These are phyloP conservation scores for Prionchulus punctatus DNA, from an alignment of 2,888 invertebrate genomes.

Conservation along the genomic window DNA sequence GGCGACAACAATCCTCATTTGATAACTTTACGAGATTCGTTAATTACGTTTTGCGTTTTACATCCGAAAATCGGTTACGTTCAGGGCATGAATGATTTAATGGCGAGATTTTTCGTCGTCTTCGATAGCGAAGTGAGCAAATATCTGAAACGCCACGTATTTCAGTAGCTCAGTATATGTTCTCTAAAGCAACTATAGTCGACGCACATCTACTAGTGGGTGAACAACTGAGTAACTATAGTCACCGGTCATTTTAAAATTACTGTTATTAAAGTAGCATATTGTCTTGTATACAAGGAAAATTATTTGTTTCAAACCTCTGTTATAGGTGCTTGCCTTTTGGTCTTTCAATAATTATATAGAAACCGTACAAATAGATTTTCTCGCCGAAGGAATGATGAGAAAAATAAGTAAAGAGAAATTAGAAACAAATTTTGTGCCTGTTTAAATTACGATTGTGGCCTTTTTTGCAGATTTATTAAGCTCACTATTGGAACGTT, in stretches of 20 bases:
- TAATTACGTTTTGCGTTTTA: slow-evolving; percentile 30
- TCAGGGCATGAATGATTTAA: slow-evolving; percentile 36
- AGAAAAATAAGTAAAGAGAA: slow-evolving; percentile 27
- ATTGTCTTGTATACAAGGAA: no score
- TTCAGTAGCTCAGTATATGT: not conserved
- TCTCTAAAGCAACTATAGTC: not conserved
- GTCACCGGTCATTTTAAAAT: no score
- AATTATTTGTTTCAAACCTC: not conserved
- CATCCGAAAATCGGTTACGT: slow-evolving; percentile 32
- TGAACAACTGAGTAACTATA: not conserved
- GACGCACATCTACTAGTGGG: not conserved
- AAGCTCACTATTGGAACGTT: slow-evolving; percentile 25
- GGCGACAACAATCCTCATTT: slow-evolving; percentile 21
- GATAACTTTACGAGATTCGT: slow-evolving; percentile 27
- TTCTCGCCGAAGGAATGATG: slow-evolving; percentile 32
- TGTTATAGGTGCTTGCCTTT: slow-evolving; percentile 30
- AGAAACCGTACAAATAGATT: slow-evolving; percentile 29
- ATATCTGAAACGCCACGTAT: no score
- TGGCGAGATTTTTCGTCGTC: slow-evolving; percentile 30
- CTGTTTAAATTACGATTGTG: no score
- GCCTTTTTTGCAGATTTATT: slow-evolving; percentile 22
- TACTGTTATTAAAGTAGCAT: no score
- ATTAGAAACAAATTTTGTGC: no score
- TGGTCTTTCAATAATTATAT: slow-evolving; percentile 34
- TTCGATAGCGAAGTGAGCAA: slow-evolving; percentile 32